Percentiles rank a stretch among this genome's conserved stretches.
Conservation (phyloP, 2,113 vertebrate genomes). For the Orycteropus afer region DNA sequence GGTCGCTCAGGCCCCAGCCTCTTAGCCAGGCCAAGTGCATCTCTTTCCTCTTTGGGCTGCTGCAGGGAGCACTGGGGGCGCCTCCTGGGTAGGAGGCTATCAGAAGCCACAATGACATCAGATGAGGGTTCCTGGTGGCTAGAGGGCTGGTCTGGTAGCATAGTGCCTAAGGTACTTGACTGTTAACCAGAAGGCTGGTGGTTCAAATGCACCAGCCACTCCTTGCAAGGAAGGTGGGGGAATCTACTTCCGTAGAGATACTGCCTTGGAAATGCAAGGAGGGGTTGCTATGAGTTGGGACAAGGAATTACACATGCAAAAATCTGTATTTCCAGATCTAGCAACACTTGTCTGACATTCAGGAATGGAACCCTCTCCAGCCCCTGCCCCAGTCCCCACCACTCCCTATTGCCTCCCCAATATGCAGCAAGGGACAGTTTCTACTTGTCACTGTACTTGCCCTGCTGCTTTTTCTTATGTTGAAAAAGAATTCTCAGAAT, state of each 20-base stretch:
- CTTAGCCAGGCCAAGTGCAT: rapidly evolving
- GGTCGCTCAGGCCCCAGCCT: no score
- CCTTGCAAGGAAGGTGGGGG: no score
- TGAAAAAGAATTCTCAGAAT: background rate
- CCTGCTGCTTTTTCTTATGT: background rate
- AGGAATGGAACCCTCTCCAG: background rate
- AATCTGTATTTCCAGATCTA: background rate
- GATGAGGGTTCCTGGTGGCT: background rate
- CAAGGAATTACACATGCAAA: background rate
- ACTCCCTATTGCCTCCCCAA: background rate
- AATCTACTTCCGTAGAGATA: no score
- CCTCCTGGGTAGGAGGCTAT: background rate
- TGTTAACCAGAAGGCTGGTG: no score
- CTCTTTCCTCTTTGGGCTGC: background rate
- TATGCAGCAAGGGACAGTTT: background rate
- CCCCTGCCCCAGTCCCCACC: background rate
- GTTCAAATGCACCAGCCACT: no score
- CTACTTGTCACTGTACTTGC: background rate
- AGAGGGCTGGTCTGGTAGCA: background rate
- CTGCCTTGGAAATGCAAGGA: no score
- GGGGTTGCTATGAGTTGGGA: no score
- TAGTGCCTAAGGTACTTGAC: no score
- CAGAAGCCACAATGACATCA: background rate
- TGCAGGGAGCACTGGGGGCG: background rate
- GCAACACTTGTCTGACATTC: background rate